These are phyloP conservation scores for Eristalis pertinax DNA, from an alignment of 2,888 invertebrate genomes.

Conservation along the genomic window DNA sequence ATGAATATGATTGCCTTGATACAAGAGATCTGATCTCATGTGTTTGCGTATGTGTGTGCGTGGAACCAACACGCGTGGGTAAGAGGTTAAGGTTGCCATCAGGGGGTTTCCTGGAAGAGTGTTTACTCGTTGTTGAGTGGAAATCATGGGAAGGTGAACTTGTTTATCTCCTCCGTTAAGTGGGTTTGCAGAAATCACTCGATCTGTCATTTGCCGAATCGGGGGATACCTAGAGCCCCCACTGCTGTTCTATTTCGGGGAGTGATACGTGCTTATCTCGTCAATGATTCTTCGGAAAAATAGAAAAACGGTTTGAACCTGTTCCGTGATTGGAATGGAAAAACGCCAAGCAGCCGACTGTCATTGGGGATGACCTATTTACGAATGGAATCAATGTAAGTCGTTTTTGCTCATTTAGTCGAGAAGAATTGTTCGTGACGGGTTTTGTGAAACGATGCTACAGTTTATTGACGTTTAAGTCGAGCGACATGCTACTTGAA, in stretches of 20 bases:
- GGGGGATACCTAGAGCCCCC: neutral
- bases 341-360: neutral
- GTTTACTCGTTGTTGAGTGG: neutral
- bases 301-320: too few relatives aligned
- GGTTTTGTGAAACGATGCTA: too few relatives aligned
- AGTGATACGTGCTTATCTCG: neutral
- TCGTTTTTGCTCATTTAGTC: too few relatives aligned
- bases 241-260: neutral
- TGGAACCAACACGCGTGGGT: neutral
- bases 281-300: neutral
- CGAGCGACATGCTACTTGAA: too few relatives aligned
- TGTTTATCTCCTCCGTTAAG: neutral
- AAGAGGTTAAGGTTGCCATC: neutral
- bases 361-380: too few relatives aligned
- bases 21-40: neutral
- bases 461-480: too few relatives aligned
- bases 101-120: neutral
- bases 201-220: neutral
- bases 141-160: neutral
- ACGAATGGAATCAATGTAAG: too few relatives aligned
- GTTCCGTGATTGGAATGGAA: neutral
- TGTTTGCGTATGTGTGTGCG: neutral
- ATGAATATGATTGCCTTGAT: neutral
- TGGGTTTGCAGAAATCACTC: neutral
- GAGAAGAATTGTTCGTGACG: too few relatives aligned